Conservation (phyloP, 2,888 invertebrate species). For the Eupithecia tripunctaria region DNA sequence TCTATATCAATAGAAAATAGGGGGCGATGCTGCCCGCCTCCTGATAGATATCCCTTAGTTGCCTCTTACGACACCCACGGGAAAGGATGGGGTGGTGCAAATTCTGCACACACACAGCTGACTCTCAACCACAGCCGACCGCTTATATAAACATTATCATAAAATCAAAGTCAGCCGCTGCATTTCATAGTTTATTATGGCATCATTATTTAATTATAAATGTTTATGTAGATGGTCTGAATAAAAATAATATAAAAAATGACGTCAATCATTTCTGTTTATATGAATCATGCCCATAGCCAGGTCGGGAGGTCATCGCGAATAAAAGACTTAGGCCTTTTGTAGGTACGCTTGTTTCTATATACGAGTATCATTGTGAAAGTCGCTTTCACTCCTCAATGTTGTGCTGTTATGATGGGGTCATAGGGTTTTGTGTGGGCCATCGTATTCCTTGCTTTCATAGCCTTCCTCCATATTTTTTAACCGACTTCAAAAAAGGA, state of each 20-base stretch:
- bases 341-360: constrained; percentile 57
- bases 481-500: too few species aligned
- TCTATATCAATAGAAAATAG: too few species aligned
- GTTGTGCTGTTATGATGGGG: constrained; percentile 59
- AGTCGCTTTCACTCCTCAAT: constrained; percentile 69
- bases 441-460: constrained; percentile 16
- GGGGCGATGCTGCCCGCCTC: too few species aligned
- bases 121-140: too few species aligned
- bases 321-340: constrained; percentile 62
- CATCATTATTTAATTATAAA: background rate
- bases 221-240: background rate
- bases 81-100: too few species aligned
- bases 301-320: constrained; percentile 54
- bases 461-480: background rate
- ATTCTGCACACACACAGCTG: too few species aligned
- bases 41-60: too few species aligned
- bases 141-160: background rate
- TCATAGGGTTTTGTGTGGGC: constrained; percentile 58
- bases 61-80: too few species aligned
- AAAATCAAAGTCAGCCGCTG: background rate
- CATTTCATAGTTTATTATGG: background rate
- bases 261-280: background rate
- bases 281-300: constrained; percentile 31
- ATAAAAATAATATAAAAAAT: background rate
- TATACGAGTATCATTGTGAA: constrained; percentile 55